Evolutionary conservation across 2,888 invertebrate genomes (phyloP), one percentile per base, ranked within the genome.

Genomic region (Tubulanus polymorphus): DNA sequence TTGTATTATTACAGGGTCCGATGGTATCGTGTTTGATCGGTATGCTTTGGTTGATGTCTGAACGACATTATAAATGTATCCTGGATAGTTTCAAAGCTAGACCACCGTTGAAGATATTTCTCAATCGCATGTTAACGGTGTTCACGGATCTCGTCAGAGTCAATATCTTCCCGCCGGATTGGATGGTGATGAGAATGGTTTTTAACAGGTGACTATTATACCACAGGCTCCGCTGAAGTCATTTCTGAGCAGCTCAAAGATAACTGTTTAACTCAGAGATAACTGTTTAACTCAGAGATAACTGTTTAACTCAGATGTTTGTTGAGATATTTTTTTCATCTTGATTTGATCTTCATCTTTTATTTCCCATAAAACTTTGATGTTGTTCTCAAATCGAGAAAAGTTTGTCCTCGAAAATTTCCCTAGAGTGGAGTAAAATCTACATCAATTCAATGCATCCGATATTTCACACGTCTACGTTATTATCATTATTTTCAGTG

Each of bases 111-210:
- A 70, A 68, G 61, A 91, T 92, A 68, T 91, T 94, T 75, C 82
- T 95, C 0, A 85, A 90, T 72, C 82, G 89, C 59, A 88, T 91
- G 0, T 87, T 94, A 71, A 80, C 89, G 6, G 88, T 91, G 0
- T 88, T 92, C 69, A 82, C 87, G 47, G 88, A 90, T 76, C 83
- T 92, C 29, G 88, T 92, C 26, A 86, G 87, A 60, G 86, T 87
- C 66, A 88, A 89, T 66, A 87, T 88, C 0, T 94, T 91, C 69
- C 90, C 93, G 1, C 83, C 86, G 0, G 93, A 94, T 74, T 96
- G 95, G 95, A 84, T 92, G 65, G 87, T 92, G 12, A 88, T 95
- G 77, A 86, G 90, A 73, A 88, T 95, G 81, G 88, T 91, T 55
- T 88, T 89, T 51, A 94, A 93, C 65, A 73, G 75, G 79, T 79